Conservation (phyloP, 2,797 vertebrate species). For the Gadopsis bispinosus region DNA sequence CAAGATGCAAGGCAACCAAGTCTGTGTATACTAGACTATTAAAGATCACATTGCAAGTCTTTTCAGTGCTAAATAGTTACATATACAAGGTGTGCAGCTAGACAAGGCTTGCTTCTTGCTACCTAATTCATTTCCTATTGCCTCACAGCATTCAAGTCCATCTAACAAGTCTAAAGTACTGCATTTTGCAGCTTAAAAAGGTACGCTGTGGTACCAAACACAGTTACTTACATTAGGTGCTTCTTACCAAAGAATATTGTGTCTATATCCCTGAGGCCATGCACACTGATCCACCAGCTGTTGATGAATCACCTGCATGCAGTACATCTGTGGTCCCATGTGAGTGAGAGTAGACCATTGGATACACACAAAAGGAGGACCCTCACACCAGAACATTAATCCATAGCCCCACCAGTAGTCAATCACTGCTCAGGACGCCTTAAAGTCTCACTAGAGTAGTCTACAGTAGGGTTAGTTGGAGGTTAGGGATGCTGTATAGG, state of each 20-base stretch:
- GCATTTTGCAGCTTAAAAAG: not conserved
- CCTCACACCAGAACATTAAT: not conserved
- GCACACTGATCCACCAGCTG: not conserved
- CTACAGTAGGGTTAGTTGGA: not conserved
- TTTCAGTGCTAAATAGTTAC: not conserved
- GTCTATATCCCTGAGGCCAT: not conserved
- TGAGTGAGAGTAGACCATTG: too few relatives aligned
- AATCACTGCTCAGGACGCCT: not conserved
- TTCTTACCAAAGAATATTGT: not conserved
- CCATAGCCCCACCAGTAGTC: not conserved
- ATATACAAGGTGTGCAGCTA: not conserved
- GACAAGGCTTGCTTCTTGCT: not conserved
- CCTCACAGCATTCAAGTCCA: not conserved
- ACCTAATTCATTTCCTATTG: not conserved
- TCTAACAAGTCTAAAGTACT: not conserved
- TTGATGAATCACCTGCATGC: not conserved
- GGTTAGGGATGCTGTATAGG: not conserved
- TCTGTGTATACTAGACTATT: not conserved
- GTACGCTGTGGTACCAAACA: not conserved
- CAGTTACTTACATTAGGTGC: not conserved
- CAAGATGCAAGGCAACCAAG: not conserved
- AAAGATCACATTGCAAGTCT: not conserved
- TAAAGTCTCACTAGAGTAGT: not conserved
- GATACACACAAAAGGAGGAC: not conserved
- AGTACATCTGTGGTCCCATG: not conserved